Conservation (phyloP, 2,888 invertebrate genomes). For the Megalurothrips usitatus region DNA sequence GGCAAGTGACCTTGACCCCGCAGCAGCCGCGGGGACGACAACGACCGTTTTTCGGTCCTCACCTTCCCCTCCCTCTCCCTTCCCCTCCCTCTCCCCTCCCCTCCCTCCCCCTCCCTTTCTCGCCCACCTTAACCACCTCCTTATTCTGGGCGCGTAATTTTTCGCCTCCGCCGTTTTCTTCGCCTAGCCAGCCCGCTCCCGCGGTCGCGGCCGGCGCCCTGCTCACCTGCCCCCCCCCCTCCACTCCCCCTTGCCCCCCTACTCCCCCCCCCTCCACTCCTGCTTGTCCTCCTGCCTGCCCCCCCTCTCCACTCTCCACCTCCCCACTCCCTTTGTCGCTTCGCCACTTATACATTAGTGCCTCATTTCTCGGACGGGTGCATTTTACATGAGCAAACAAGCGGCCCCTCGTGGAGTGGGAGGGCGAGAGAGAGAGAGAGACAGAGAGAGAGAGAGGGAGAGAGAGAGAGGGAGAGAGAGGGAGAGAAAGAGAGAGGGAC, state of each 20-base stretch:
- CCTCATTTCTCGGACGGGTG: not conserved
- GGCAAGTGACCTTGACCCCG: not conserved
- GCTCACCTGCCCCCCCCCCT: not conserved
- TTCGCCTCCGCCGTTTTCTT: not conserved
- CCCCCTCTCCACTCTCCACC: not conserved
- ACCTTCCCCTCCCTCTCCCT: not conserved
- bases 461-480: not conserved
- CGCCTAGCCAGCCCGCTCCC: not conserved
- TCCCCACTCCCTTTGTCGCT: not conserved
- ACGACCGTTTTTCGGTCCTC: not conserved
- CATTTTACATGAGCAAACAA: slow-evolving; percentile 17
- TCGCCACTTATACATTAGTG: not conserved
- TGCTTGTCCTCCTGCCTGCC: not conserved
- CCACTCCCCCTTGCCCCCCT: no score
- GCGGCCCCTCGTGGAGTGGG: not conserved
- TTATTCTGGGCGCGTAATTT: not conserved
- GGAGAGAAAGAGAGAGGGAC: not conserved
- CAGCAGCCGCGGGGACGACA: no score
- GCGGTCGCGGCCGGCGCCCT: not conserved
- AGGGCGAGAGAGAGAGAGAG: not conserved
- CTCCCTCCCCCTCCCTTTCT: slow-evolving; percentile 16
- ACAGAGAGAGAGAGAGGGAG: not conserved
- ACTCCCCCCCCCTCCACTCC: not conserved
- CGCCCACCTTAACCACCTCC: not conserved
- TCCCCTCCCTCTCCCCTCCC: not conserved